These are phyloP conservation scores for Pterobdella sp. DNA, from an alignment of 2,888 invertebrate genomes.

Conservation along the genomic window DNA sequence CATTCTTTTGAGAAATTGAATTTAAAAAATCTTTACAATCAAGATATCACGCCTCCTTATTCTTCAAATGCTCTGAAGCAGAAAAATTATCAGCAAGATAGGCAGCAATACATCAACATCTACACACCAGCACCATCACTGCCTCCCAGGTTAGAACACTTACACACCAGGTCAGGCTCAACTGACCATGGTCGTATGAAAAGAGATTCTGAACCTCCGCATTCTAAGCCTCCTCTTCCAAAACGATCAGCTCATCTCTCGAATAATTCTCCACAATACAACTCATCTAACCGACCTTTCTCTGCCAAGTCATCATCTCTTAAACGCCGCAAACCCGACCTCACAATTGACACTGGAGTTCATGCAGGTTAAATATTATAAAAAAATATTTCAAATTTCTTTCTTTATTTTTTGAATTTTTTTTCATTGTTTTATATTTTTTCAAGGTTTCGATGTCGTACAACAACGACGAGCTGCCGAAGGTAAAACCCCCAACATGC, in stretches of 20 bases:
- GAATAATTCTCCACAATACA: not conserved
- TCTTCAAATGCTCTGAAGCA: not conserved
- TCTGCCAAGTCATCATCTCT: not conserved
- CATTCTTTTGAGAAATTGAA: not conserved
- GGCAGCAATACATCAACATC: constrained; percentile 8
- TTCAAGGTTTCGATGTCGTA: not conserved
- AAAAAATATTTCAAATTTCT: not conserved
- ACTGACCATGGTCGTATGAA: not conserved
- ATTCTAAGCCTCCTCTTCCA: not conserved
- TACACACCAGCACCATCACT: not conserved
- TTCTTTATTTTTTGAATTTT: not conserved
- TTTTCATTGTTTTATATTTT: not conserved
- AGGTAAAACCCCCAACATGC: not conserved
- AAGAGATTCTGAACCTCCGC: not conserved
- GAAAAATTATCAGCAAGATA: not conserved
- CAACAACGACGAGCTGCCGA: not conserved
- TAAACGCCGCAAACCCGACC: not conserved
- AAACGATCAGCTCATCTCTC: not conserved
- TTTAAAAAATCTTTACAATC: not conserved
- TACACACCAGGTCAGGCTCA: constrained; percentile 3
- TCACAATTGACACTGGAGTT: constrained; percentile 2
- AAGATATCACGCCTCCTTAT: not conserved
- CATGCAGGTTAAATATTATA: not conserved
- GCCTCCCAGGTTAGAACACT: not conserved
- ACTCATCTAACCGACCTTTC: not conserved